These are phyloP conservation scores for Ormyrus nitidulus DNA, from an alignment of 2,888 invertebrate species.

Conservation along the genomic window DNA sequence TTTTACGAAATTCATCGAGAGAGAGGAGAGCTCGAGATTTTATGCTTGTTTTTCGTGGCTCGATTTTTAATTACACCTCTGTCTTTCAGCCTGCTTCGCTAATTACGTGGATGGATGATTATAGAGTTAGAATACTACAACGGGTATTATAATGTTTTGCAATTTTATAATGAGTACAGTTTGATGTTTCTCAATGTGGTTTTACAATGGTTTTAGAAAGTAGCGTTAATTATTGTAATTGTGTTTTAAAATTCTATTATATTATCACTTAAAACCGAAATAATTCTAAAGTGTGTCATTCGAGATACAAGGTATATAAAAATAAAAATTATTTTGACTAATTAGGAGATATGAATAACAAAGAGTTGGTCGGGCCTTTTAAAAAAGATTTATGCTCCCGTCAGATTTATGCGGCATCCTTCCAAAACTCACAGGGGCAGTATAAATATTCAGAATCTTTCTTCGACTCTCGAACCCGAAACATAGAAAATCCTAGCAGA, in stretches of 20 bases:
- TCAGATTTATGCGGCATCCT: slow-evolving; percentile 49
- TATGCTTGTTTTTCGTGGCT: not conserved
- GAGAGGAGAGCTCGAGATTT: not conserved
- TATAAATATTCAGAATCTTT: slow-evolving; percentile 55
- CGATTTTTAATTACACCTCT: slow-evolving; percentile 8
- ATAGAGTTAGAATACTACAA: not conserved
- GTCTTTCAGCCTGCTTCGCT: slow-evolving; percentile 14
- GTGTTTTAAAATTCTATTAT: not conserved
- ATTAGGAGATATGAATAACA: slow-evolving; percentile 50
- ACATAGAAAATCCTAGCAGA: slow-evolving; percentile 39
- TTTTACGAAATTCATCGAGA: slow-evolving; percentile 13
- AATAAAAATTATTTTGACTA: slow-evolving; percentile 44
- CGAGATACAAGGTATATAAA: slow-evolving; percentile 6
- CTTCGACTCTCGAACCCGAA: slow-evolving; percentile 21
- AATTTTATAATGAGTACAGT: not conserved
- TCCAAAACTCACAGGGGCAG: slow-evolving; percentile 33
- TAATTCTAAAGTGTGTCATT: slow-evolving; percentile 13
- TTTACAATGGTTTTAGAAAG: not conserved
- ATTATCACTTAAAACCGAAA: too few species aligned
- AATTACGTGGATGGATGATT: slow-evolving; percentile 9
- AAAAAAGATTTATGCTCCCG: slow-evolving; percentile 50
- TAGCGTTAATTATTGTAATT: not conserved
- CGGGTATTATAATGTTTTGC: not conserved
- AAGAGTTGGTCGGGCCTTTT: slow-evolving; percentile 7
- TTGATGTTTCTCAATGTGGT: not conserved